These are phyloP conservation scores for Vandiemenella viatica DNA, from an alignment of 2,888 invertebrate genomes.

Conservation along the genomic window DNA sequence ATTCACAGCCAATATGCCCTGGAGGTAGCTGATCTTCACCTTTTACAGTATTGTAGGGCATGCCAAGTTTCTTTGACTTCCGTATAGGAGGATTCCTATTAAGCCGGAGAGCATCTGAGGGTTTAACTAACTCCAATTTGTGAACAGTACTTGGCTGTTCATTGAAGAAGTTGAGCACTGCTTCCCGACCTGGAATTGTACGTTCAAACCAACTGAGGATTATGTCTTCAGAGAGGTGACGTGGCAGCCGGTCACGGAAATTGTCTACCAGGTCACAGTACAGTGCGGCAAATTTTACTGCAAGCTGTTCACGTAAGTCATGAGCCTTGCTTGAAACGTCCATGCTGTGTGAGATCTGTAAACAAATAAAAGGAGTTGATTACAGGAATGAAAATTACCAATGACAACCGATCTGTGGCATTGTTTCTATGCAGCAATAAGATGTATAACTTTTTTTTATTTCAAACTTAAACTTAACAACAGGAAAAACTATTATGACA, in stretches of 20 bases:
- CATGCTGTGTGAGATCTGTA: conserved; percentile 1
- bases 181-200: conserved; percentile 2
- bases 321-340: not conserved
- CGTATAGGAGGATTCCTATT: not conserved
- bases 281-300: conserved; percentile 3
- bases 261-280: conserved; percentile 9
- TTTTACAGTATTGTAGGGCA: too few relatives aligned
- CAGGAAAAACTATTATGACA: too few relatives aligned
- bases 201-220: conserved; percentile 11
- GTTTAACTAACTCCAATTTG: conserved; percentile 3
- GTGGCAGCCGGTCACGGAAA: not conserved
- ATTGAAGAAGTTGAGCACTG: conserved; percentile 2
- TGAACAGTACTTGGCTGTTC: conserved; percentile 5
- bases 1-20: too few relatives aligned
- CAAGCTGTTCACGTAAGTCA: not conserved
- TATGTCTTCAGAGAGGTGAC: conserved; percentile 5
- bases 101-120: not conserved
- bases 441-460: too few relatives aligned
- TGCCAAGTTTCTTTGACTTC: not conserved
- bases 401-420: too few relatives aligned
- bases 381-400: too few relatives aligned
- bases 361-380: not conserved
- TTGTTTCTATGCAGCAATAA: too few relatives aligned
- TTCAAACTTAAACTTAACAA: too few relatives aligned
- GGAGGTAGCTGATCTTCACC: too few relatives aligned